Conservation (phyloP, 2,113 vertebrate genomes). For the Poeciliopsis occidentalis region DNA sequence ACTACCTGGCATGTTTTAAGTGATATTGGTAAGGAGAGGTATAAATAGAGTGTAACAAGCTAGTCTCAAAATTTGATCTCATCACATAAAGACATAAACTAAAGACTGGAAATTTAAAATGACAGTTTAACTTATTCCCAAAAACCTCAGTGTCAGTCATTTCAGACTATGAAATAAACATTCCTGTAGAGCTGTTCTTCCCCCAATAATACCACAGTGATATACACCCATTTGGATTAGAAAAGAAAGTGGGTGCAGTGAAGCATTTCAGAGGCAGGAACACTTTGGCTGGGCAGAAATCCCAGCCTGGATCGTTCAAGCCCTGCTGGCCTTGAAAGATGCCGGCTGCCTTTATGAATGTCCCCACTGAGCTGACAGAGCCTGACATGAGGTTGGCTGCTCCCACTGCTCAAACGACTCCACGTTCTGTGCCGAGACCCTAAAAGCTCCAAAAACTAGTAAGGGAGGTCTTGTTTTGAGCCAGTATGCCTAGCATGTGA, state of each 20-base stretch:
- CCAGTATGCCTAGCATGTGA: conserved; percentile 73
- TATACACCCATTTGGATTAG: conserved; percentile 57
- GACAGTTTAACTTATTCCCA: conserved; percentile 39
- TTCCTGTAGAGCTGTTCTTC: conserved; percentile 37
- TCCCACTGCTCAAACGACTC: conserved; percentile 51
- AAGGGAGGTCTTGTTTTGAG: conserved; percentile 48
- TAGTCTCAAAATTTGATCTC: conserved; percentile 34
- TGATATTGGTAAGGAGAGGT: conserved; percentile 8
- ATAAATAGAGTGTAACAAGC: conserved; percentile 18
- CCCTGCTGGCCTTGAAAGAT: conserved; percentile 66
- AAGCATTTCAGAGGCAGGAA: conserved; percentile 64
- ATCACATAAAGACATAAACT: conserved; percentile 32
- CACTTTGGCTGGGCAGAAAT: conserved; percentile 65
- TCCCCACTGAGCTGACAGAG: conserved; percentile 65
- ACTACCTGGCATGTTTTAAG: conserved; percentile 24
- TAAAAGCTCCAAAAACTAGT: conserved; percentile 44
- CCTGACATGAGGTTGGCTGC: conserved; percentile 66
- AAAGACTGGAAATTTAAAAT: conserved; percentile 32
- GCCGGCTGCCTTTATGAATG: conserved; percentile 68
- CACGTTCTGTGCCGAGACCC: conserved; percentile 28
- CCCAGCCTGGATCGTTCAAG: conserved; percentile 67
- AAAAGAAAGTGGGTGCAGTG: conserved; percentile 67
- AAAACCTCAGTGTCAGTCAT: conserved; percentile 45
- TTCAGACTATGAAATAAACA: conserved; percentile 43
- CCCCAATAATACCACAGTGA: conserved; percentile 26